Percentiles rank a stretch among this genome's conserved stretches.
These are phyloP conservation scores for Margaritifera margaritifera DNA, from an alignment of 2,888 invertebrate genomes.

Conservation along the genomic window DNA sequence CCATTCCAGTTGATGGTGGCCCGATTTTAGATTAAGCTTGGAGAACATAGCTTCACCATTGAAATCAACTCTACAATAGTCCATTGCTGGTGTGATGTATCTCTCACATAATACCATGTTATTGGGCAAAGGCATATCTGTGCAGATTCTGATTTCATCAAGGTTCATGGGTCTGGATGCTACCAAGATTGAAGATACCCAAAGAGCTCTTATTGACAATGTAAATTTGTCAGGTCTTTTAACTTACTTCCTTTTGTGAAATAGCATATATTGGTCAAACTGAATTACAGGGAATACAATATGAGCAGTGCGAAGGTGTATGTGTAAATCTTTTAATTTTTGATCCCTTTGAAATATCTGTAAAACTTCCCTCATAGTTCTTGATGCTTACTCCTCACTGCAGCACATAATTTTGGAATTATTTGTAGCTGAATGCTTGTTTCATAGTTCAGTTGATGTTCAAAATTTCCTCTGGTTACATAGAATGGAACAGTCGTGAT, in stretches of 20 bases:
- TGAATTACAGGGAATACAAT: conserved; percentile 27
- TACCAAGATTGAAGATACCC: conserved; percentile 45
- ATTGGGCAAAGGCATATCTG: conserved; percentile 42
- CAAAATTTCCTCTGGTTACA: conserved; percentile 6
- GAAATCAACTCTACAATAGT: conserved; percentile 35
- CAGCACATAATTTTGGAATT: not conserved
- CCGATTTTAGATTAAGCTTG: conserved; percentile 32
- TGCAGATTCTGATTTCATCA: conserved; percentile 35
- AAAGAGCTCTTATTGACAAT: conserved; percentile 31
- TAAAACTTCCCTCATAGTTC: too few species aligned
- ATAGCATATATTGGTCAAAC: conserved; percentile 34
- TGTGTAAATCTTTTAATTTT: conserved; percentile 23
- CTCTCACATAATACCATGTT: conserved; percentile 26
- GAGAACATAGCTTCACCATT: conserved; percentile 37
- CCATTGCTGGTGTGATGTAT: conserved; percentile 32
- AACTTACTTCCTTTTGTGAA: conserved; percentile 37
- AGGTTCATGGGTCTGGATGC: conserved; percentile 39
- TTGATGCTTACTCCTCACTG: not conserved
- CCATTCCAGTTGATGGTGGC: conserved; percentile 44
- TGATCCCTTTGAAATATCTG: conserved; percentile 18
- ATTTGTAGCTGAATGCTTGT: conserved; percentile 10
- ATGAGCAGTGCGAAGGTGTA: conserved; percentile 33
- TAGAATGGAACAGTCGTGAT: not conserved
- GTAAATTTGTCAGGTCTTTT: conserved; percentile 28
- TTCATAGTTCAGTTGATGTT: conserved; percentile 5